Base-by-base conservation (phyloP, 92 coral and sea anemone genomes). In the Blastomussa wellsi region DNA sequence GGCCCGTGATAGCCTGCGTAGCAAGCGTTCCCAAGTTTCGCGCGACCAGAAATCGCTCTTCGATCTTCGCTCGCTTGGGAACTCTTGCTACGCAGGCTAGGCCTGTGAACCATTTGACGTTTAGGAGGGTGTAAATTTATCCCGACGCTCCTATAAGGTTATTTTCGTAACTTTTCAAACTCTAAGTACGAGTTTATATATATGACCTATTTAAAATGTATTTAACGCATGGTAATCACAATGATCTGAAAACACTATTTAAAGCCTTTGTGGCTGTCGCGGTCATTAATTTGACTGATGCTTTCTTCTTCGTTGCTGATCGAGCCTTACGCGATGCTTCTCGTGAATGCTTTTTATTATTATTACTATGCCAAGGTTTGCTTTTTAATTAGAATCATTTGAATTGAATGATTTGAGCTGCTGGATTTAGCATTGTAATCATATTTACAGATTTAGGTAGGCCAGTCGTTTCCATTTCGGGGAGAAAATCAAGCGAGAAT, bases 171-270 rank as follows among this genome's bases (percentile, higher is more conserved):
- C n/a, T 37, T 55, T 66, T 80, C 69, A 19, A 33, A 36, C 42
- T 28, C 36, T 59, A 22, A 42, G 44, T 33, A 69, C 73, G 38
- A 35, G 39, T n/a, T n/a, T n/a, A n/a, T 57, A 36, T 12, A 26
- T 35, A n/a, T 57, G 4, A 78, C 71, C 59, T 59, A 47, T 37
- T 78, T 59, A 55, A 78, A 78, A 13, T 59, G 72, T 78, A 35
- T 42, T 78, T 36, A 78, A 60, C 72, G 20, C 19, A 60, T 78
- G 51, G 53, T 26, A 38, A 67, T 28, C 71, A 62, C 82, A 28
- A 47, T 41, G 33, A 37, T 2, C 48, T 8, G 37, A 12, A 69
- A 1, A 69, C 44, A 69, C 47, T 69, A 0, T 38, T 69, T 10
- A 16, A 36, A 26, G 16, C 74, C 37, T 69, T 35, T 35, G 67